These are phyloP conservation scores for Mnemiopsis leidyi DNA, from an alignment of 37 sponge, comb jelly and placozoan species.

Conservation along the genomic window DNA sequence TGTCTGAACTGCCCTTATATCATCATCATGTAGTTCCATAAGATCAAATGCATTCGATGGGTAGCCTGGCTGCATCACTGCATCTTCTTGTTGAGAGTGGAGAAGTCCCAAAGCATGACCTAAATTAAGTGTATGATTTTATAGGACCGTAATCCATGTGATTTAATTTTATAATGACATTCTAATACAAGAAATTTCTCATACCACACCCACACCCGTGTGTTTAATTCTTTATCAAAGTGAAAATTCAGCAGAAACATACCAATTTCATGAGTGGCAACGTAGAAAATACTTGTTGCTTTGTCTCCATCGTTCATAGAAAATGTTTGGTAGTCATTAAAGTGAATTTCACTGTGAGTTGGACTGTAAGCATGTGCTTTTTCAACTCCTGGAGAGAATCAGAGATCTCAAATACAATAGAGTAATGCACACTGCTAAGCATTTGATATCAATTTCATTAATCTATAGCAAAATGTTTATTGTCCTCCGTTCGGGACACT, in stretches of 20 bases:
- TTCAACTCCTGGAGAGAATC: conserved; percentile 1
- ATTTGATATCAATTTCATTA: too few relatives aligned
- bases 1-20: background rate
- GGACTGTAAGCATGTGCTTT: conserved; percentile 31
- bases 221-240: too few relatives aligned
- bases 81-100: background rate
- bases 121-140: background rate
- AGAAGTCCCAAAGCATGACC: conserved; percentile 39
- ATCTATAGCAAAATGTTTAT: too few relatives aligned
- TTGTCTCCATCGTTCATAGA: background rate
- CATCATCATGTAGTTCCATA: background rate
- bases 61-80: conserved; percentile 23
- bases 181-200: too few relatives aligned
- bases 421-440: too few relatives aligned
- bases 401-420: too few relatives aligned
- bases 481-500: too few relatives aligned
- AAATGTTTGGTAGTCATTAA: conserved; percentile 36
- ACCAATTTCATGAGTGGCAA: conserved; percentile 54
- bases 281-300: background rate
- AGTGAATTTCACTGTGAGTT: conserved; percentile 30
- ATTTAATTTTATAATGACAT: too few relatives aligned
- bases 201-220: too few relatives aligned
- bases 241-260: too few relatives aligned
- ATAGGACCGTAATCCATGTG: too few relatives aligned
- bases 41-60: background rate